Conservation (phyloP, 2,113 vertebrate species). For the Climacteris rufus region DNA sequence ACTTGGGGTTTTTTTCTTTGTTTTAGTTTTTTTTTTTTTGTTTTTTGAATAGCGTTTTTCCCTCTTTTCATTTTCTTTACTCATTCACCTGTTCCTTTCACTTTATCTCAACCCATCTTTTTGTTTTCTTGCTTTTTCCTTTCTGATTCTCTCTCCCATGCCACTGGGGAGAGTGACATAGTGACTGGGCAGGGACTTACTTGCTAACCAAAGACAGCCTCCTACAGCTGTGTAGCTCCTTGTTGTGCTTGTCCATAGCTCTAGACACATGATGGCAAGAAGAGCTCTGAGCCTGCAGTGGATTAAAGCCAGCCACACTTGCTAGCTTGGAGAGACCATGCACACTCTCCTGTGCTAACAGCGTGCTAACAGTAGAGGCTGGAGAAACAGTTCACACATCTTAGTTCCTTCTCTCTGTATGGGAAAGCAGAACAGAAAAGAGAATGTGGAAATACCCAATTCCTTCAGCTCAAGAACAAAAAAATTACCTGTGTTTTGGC, state of each 20-base stretch:
- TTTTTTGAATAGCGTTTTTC: background rate
- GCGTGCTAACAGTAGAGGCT: background rate
- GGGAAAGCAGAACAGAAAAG: background rate
- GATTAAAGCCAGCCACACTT: background rate
- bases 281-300: background rate
- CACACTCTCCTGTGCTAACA: rapidly evolving
- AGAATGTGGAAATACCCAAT: background rate
- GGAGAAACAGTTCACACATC: background rate
- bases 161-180: background rate
- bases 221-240: background rate
- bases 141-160: background rate
- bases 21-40: background rate
- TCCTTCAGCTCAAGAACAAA: background rate
- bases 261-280: background rate
- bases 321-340: rapidly evolving
- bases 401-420: background rate
- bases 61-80: background rate
- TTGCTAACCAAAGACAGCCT: background rate
- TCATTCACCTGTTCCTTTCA: background rate
- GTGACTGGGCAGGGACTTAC: background rate
- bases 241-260: background rate
- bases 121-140: background rate
- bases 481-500: background rate
- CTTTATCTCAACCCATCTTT: background rate
- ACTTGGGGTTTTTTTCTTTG: rapidly evolving